These are phyloP conservation scores for Australoheros scitulus DNA, from an alignment of 2,113 vertebrate species.

Conservation along the genomic window DNA sequence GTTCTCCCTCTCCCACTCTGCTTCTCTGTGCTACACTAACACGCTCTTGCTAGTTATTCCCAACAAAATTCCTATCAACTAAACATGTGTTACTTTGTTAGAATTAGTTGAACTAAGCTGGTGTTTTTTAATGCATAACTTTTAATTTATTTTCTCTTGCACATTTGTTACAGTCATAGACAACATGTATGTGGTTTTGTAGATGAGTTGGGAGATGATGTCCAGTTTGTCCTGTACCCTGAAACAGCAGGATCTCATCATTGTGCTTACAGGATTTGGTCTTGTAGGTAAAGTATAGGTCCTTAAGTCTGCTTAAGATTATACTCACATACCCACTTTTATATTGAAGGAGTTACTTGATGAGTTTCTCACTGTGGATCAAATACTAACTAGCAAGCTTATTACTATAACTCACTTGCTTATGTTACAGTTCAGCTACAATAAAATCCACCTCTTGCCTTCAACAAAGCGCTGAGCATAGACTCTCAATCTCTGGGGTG, in stretches of 20 bases:
- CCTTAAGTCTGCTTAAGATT: background rate
- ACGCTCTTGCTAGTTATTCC: conserved; percentile 12
- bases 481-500: background rate
- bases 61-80: conserved; percentile 18
- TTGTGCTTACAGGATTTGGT: conserved; percentile 2
- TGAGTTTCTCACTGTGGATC: background rate
- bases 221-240: background rate
- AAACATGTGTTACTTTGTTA: conserved; percentile 26
- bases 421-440: background rate
- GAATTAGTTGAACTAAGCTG: background rate
- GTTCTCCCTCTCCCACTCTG: conserved; percentile 43
- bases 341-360: background rate
- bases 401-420: background rate
- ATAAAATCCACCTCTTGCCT: background rate
- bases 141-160: conserved; percentile 48
- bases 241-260: conserved; percentile 6
- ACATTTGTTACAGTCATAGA: conserved; percentile 27
- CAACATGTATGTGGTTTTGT: background rate
- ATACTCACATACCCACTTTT: background rate
- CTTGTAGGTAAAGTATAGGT: background rate
- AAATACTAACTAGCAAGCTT: background rate
- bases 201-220: background rate
- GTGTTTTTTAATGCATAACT: conserved; percentile 2
- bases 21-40: conserved; percentile 52
- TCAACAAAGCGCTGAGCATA: background rate